Percentiles rank a stretch among this genome's conserved stretches.
phyloP scores from a whole-genome alignment of 1,140 invertebrate species.

The Aphelenchoides avenae region DNA sequence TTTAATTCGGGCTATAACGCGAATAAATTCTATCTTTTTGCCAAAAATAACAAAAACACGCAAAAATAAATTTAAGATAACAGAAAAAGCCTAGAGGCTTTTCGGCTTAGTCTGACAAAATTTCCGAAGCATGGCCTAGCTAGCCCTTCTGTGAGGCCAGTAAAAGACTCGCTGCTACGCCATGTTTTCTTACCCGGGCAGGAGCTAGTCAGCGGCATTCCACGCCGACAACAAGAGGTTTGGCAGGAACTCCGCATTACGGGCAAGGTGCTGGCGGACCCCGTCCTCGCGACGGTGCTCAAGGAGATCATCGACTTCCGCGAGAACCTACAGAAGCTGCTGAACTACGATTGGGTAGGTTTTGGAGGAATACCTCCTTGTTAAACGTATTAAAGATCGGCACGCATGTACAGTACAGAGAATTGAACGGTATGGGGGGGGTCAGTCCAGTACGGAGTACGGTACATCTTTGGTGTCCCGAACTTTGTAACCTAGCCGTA shows the following conservation, averaged over 20 bases:
- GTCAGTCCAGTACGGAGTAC: not conserved
- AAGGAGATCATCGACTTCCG: slow-evolving; percentile 37
- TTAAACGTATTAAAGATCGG: too few relatives aligned
- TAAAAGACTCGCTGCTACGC: too few relatives aligned
- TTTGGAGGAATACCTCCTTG: too few relatives aligned
- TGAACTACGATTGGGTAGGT: slow-evolving; percentile 44
- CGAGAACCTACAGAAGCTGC: slow-evolving; percentile 28
- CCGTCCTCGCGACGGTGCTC: slow-evolving; percentile 17
- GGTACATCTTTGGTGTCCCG: not conserved
- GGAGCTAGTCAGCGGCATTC: too few relatives aligned
- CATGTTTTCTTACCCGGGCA: too few relatives aligned
- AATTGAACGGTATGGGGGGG: slow-evolving; percentile 25
- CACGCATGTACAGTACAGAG: too few relatives aligned
- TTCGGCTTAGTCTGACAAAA: too few relatives aligned
- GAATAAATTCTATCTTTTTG: too few relatives aligned
- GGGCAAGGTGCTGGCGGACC: slow-evolving; percentile 27
- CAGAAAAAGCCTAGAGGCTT: not conserved
- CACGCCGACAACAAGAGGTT: slow-evolving; percentile 11
- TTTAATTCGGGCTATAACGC: too few relatives aligned
- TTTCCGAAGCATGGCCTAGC: too few relatives aligned
- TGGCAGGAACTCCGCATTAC: slow-evolving; percentile 26
- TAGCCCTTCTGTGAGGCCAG: too few relatives aligned
- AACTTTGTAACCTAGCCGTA: not conserved
- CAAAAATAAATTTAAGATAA: not conserved
- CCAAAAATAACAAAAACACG: not conserved